phyloP scores from a whole-genome alignment of 1,140 invertebrate genomes.

The Bombyx mori region ASM3026992v2 NC_085113.1:3567501-3568000 shows the following conservation, averaged over 20 bases:
- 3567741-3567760: too few relatives aligned
- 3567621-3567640: too few relatives aligned
- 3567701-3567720: too few relatives aligned
- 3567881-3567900: constrained; percentile 14
- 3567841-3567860: constrained; percentile 49
- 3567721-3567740: too few relatives aligned
- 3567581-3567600: too few relatives aligned
- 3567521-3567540: too few relatives aligned
- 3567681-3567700: too few relatives aligned
- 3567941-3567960: constrained; percentile 38
- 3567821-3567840: constrained; percentile 30
- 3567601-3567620: too few relatives aligned
- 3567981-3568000: constrained; percentile 9
- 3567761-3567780: neutral
- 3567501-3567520: constrained; percentile 14
- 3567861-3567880: constrained; percentile 50
- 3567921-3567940: constrained; percentile 40
- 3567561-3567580: too few relatives aligned
- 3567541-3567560: too few relatives aligned
- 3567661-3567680: too few relatives aligned
- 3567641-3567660: too few relatives aligned
- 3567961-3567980: constrained; percentile 34
- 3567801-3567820: constrained; percentile 43
- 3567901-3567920: constrained; percentile 38
- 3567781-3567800: constrained; percentile 39